Evolutionary conservation across 2,888 invertebrate species (phyloP).

Genomic region (Sarcophaga variegata): DNA sequence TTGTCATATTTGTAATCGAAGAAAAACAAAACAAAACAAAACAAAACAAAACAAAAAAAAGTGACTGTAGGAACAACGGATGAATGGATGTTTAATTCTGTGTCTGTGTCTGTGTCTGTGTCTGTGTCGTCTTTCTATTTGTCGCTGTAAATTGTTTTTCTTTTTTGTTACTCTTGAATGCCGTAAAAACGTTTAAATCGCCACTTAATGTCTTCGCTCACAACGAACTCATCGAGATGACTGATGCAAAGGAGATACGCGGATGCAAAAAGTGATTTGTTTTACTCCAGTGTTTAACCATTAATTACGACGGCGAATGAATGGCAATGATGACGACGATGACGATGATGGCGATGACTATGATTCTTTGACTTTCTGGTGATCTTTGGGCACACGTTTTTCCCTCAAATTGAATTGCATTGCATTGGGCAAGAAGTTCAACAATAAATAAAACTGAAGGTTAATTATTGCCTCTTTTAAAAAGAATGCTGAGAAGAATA

Average conservation of each 20-base stretch:
- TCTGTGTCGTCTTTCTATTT: constrained; percentile 1
- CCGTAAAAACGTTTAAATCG: neutral
- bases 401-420: neutral
- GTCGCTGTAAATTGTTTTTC: constrained; percentile 34
- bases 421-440: neutral
- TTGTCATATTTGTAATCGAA: constrained; percentile 22
- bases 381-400: neutral
- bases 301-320: neutral
- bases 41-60: neutral
- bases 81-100: neutral
- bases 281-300: neutral
- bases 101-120: constrained; percentile 33
- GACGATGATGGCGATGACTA: too few relatives aligned
- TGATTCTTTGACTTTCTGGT: neutral
- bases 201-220: neutral
- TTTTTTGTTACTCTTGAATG: neutral
- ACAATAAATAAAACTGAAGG: neutral
- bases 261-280: neutral
- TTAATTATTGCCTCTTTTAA: neutral
- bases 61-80: too few relatives aligned
- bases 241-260: neutral
- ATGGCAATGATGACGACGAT: neutral
- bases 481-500: neutral
- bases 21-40: neutral
- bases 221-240: neutral